phyloP scores from a whole-genome alignment of 92 coral and sea anemone genomes.

The Parazoanthus atlanticus region DNA sequence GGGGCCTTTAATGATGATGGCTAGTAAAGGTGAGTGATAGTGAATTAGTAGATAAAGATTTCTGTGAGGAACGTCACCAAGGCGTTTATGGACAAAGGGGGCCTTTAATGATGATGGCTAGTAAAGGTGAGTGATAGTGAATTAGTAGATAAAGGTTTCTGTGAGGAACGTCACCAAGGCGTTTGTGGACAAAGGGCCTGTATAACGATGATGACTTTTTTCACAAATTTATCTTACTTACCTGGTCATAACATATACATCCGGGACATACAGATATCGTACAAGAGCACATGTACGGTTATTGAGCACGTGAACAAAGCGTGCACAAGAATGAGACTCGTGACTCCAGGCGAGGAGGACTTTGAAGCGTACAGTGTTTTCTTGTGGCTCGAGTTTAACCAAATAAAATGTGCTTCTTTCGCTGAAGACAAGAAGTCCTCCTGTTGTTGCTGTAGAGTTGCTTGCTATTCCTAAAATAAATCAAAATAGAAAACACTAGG shows the following conservation, averaged over 20 bases:
- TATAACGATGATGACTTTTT: no score
- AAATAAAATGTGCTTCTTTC: slow-evolving; percentile 24
- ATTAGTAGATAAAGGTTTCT: no score
- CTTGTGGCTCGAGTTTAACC: background rate
- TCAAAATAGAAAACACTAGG: background rate
- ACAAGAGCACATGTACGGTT: slow-evolving; percentile 18
- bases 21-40: no score
- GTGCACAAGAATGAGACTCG: slow-evolving; percentile 35
- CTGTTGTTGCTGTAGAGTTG: background rate
- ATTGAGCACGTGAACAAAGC: slow-evolving; percentile 22
- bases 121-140: no score
- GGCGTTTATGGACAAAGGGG: no score
- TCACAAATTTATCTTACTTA: background rate
- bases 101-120: no score
- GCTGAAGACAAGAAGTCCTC: slow-evolving; percentile 20
- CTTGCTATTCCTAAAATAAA: slow-evolving; percentile 21
- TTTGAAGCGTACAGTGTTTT: slow-evolving; percentile 7
- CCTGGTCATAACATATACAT: slow-evolving; percentile 33
- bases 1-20: no score
- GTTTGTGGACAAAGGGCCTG: no score
- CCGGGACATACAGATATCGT: slow-evolving; percentile 37
- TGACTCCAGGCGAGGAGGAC: slow-evolving; percentile 31
- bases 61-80: no score
- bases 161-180: no score
- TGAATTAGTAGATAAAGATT: no score